Percentiles rank a stretch among this genome's conserved stretches.
These are phyloP conservation scores for Nothura maculosa DNA, from an alignment of 2,797 vertebrate species.

Conservation along the genomic window DNA sequence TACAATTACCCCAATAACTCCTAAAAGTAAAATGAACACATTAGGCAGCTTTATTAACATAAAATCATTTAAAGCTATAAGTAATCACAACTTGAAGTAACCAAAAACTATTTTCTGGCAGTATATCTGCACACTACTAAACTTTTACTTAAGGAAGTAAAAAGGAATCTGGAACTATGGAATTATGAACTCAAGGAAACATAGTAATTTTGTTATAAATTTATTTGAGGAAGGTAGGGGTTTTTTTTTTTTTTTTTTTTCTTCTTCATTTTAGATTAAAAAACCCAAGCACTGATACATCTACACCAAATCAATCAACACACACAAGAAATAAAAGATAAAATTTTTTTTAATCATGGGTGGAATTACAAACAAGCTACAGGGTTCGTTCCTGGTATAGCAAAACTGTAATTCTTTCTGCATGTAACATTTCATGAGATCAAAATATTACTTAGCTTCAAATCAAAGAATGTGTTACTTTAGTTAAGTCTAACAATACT, in stretches of 20 bases:
- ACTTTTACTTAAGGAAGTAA: background rate
- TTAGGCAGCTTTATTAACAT: background rate
- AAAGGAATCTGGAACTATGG: background rate
- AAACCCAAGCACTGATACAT: background rate
- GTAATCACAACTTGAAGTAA: too few relatives aligned
- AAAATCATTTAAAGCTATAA: background rate
- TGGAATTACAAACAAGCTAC: slow-evolving; percentile 54
- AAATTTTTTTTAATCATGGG: slow-evolving; percentile 12
- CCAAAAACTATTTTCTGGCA: background rate
- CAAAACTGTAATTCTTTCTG: slow-evolving; percentile 66
- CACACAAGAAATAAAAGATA: background rate
- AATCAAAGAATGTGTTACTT: slow-evolving; percentile 78
- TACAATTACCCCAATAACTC: background rate
- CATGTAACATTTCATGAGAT: slow-evolving; percentile 75
- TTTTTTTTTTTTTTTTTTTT: too few relatives aligned
- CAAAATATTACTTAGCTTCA: slow-evolving; percentile 80
- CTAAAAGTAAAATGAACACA: background rate
- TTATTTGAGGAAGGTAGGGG: background rate
- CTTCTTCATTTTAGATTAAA: background rate
- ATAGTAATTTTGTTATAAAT: background rate
- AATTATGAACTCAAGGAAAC: background rate
- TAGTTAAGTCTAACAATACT: slow-evolving; percentile 77
- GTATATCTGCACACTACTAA: background rate
- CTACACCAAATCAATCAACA: background rate
- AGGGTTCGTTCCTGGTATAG: slow-evolving; percentile 28